Evolutionary conservation across 2,113 vertebrate species (phyloP).

Genomic region (Phocoena sinus): DNA sequence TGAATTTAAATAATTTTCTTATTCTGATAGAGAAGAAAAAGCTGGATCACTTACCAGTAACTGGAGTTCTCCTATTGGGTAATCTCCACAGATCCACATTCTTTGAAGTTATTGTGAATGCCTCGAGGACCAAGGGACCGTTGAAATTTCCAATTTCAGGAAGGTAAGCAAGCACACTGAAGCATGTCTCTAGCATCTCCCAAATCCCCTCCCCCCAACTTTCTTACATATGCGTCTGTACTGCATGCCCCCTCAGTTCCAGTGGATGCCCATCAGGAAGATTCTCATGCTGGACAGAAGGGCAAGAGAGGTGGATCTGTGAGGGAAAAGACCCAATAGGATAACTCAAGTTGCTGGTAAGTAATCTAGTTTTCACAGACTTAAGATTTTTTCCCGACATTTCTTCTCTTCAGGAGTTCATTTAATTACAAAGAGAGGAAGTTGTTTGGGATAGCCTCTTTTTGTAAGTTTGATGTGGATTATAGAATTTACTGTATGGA

Average conservation of each 20-base stretch:
- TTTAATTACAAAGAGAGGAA: conserved; percentile 42
- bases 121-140: conserved; percentile 71
- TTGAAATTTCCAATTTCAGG: conserved; percentile 71
- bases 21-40: conserved; percentile 77
- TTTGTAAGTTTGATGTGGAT: neutral
- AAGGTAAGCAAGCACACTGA: conserved; percentile 75
- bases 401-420: conserved; percentile 37
- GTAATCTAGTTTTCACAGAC: conserved; percentile 60
- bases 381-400: conserved; percentile 46
- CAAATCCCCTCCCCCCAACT: conserved; percentile 44
- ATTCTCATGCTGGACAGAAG: conserved; percentile 66
- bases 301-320: conserved; percentile 76
- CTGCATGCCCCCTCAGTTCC: conserved; percentile 76
- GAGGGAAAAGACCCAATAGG: conserved; percentile 78
- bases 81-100: conserved; percentile 78
- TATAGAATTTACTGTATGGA: conserved; percentile 16
- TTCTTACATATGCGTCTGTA: conserved; percentile 66
- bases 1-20: conserved; percentile 70
- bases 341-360: conserved; percentile 75
- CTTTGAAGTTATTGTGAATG: conserved; percentile 74
- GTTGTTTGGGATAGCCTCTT: neutral
- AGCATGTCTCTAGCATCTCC: conserved; percentile 74
- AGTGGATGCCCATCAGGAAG: conserved; percentile 60
- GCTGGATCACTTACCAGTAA: conserved; percentile 78
- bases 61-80: conserved; percentile 79